These are phyloP conservation scores for Garra rufa DNA, from an alignment of 2,113 vertebrate genomes.

Conservation along the genomic window DNA sequence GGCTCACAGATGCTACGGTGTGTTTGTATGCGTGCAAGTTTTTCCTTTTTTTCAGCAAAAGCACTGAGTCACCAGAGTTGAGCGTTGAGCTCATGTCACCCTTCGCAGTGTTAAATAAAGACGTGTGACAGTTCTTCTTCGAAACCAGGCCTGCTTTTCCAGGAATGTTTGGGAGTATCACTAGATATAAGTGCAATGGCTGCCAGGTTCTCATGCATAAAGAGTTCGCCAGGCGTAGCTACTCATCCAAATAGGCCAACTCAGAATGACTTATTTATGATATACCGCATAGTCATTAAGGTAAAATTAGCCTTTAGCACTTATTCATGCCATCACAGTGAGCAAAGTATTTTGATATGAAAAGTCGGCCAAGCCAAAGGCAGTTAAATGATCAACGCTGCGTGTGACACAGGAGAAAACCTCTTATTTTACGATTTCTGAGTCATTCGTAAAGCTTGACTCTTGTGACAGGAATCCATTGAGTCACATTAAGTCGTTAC, in stretches of 20 bases:
- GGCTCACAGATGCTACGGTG: conserved; percentile 64
- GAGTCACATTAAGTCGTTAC: neutral
- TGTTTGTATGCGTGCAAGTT: conserved; percentile 18
- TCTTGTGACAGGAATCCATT: conserved; percentile 1
- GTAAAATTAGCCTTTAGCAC: neutral
- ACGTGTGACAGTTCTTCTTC: conserved; percentile 39
- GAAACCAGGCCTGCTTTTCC: conserved; percentile 47
- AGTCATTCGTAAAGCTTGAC: neutral
- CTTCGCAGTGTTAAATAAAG: conserved; percentile 50
- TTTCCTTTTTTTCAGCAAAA: conserved; percentile 48
- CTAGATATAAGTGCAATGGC: conserved; percentile 9
- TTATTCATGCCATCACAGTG: neutral
- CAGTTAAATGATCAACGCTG: neutral
- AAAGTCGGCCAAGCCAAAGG: neutral
- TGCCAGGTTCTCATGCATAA: conserved; percentile 36
- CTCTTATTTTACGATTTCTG: conserved; percentile 8
- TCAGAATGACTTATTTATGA: conserved; percentile 15
- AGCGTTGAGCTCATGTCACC: conserved; percentile 60
- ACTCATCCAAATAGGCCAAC: neutral
- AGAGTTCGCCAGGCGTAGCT: conserved; percentile 32
- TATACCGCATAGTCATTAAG: neutral
- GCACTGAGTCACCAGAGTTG: conserved; percentile 60
- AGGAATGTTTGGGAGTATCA: conserved; percentile 51
- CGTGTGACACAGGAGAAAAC: conserved; percentile 12
- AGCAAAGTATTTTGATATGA: neutral